Evolutionary conservation across 2,113 vertebrate species (phyloP), one percentile per base, ranked within the genome.

Genomic region (Aythya baeri): DNA sequence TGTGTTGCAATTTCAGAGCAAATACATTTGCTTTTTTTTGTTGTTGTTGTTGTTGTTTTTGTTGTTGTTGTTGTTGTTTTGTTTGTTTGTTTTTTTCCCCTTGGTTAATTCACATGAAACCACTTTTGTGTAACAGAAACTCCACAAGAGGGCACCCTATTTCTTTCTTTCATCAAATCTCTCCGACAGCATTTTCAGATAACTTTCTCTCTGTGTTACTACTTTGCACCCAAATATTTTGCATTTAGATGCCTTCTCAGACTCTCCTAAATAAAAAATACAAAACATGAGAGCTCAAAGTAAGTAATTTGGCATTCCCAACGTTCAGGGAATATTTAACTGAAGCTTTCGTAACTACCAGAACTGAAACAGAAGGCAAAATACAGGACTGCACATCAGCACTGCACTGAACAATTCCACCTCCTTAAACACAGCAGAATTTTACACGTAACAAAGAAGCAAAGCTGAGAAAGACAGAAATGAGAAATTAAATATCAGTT

Each of bases 21-120:
- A 83, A 65, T 43, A 8, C 25, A 2, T 34, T 34, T 34, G 34
- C 34, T 34, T 34, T 34, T n/a, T n/a, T 34, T 34, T 34, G 34
- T 34, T 34, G 34, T 34, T 34, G 34, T 34, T 34, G 34, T 34
- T 34, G 34, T 34, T 34, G 34, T 67, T 41, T 34, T 34, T 34
- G 34, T 34, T 34, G 34, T 34, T 34, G 34, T 34, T 34, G 34
- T 34, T 34, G 34, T 34, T 34, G 34, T 67, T 41, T 41, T 41
- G 41, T 41, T 41, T 41, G 41, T 41, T 41, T 2, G 41, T 41
- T 41, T 41, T 41, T 13, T 41, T 41, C 41, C 41, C 3, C 36
- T 38, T 25, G 12, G 0, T 27, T 0, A 10, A 34, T 2, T 31
- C 41, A 54, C 32, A 4, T 23, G 3, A 17, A 2, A 0, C 18